Evolutionary conservation across 2,797 vertebrate genomes (phyloP).

Genomic region (Aldrovandia affinis): DNA sequence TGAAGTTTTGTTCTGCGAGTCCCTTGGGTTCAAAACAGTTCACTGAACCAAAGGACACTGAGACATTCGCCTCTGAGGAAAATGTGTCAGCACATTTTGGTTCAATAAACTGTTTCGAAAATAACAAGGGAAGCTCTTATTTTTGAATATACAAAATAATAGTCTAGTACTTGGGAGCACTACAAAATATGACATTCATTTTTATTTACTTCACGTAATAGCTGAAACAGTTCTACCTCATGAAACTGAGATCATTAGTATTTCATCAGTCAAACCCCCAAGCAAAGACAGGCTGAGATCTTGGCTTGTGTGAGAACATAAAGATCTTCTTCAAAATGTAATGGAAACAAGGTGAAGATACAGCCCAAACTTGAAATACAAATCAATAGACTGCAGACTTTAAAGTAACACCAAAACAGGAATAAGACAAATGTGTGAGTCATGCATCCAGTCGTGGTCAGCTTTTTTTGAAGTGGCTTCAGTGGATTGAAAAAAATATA

Average conservation of each 20-base stretch:
- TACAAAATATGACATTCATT: neutral
- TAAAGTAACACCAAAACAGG: constrained; percentile 19
- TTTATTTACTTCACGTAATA: neutral
- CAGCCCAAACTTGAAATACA: neutral
- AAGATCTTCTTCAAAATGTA: neutral
- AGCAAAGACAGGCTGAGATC: neutral
- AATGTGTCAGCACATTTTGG: neutral
- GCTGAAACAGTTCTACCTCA: neutral
- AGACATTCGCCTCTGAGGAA: neutral
- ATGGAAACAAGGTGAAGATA: neutral
- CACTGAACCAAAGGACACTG: no score
- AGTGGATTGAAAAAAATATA: neutral
- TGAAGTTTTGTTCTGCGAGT: no score
- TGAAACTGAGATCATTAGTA: neutral
- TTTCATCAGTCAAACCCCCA: neutral
- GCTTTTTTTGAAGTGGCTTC: neutral
- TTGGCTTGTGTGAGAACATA: neutral
- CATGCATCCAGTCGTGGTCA: neutral
- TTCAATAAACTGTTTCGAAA: neutral
- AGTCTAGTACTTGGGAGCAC: neutral
- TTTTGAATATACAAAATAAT: neutral
- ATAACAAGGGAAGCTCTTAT: neutral
- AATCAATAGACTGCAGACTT: neutral
- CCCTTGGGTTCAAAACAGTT: no score
- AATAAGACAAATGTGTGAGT: neutral